Percentiles rank a stretch among this genome's conserved stretches.
phyloP scores from a whole-genome alignment of 2,888 invertebrate genomes.

The Keiferia lycopersicella region DNA sequence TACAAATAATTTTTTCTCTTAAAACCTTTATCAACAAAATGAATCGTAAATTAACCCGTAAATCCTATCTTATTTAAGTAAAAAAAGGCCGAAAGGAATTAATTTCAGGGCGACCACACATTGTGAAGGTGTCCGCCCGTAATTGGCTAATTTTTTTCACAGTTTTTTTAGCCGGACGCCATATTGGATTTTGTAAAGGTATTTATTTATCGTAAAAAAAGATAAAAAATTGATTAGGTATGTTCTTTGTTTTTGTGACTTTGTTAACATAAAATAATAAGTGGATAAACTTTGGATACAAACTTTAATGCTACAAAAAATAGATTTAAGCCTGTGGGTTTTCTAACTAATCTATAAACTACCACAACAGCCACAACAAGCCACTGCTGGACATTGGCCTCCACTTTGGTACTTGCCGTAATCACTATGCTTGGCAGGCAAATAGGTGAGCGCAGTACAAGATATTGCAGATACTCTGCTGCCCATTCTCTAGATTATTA shows the following conservation, averaged over 20 bases:
- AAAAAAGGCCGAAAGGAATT: constrained; percentile 58
- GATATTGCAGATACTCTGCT: too few species aligned
- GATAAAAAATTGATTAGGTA: too few species aligned
- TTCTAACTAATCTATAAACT: too few species aligned
- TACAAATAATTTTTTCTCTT: not conserved
- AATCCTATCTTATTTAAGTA: constrained; percentile 59
- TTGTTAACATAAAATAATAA: too few species aligned
- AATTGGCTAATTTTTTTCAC: constrained; percentile 57
- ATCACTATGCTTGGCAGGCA: too few species aligned
- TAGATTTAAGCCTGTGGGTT: not conserved
- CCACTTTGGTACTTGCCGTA: too few species aligned
- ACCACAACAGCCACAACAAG: too few species aligned
- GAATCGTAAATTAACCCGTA: constrained; percentile 60
- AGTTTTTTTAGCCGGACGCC: constrained; percentile 33
- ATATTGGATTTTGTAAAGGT: constrained; percentile 23
- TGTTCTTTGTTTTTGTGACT: too few species aligned
- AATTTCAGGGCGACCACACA: constrained; percentile 54
- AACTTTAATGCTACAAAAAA: not conserved
- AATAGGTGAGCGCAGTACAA: too few species aligned
- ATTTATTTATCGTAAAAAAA: not conserved
- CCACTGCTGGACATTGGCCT: too few species aligned
- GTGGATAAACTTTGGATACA: too few species aligned
- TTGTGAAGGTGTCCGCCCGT: constrained; percentile 47
- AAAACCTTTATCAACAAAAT: constrained; percentile 27
- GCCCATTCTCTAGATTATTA: too few species aligned